Base-by-base conservation (phyloP, 2,113 vertebrate species). In the Anseranas semipalmata region DNA sequence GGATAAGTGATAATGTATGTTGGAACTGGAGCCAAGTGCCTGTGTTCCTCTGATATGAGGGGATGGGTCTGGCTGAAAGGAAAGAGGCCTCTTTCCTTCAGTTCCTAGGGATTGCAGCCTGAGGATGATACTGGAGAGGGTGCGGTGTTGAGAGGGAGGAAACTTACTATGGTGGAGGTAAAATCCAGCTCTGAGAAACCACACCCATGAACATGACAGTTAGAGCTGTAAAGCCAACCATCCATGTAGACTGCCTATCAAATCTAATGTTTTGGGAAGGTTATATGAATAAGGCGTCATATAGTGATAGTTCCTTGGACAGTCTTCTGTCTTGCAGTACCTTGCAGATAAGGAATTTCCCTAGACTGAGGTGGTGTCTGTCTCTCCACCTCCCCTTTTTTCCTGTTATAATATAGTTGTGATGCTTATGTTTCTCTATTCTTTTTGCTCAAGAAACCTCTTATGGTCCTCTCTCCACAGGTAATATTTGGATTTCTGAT, bases 11-110 rank as follows among this genome's bases (percentile, higher is more conserved):
- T 93, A 93, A 75, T 66, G 9, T 14, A 11, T 85, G 48, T 85
- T 95, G 87, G 87, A 96, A 93, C 43, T 58, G 41, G 11, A 96
- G 89, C 95, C 96, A 95, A 93, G 58, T 65, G 58, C 62, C 71
- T 62, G 27, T 66, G 87, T 79, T 89, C 43, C 39, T 93, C 45
- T 96, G 95, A 93, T 96, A 94, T 0, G 3, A 96, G n/a, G 33
- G 74, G 66, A 87, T 80, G 41, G 81, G 74, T 84, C 62, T 85
- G 58, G 41, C 52, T 82, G 74, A 66, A 95, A 82, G 80, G 85
- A 87, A 96, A 77, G 71, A 79, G 93, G 85, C 81, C 84, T 87
- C 60, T 90, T 81, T 59, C 82, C 52, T 78, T 84, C 39, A 73
- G 20, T 50, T 91, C 35, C 35, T 76, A 37, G 24, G 27, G 21